Conservation (phyloP, 2,888 invertebrate genomes). For the Celastrina argiolus region DNA sequence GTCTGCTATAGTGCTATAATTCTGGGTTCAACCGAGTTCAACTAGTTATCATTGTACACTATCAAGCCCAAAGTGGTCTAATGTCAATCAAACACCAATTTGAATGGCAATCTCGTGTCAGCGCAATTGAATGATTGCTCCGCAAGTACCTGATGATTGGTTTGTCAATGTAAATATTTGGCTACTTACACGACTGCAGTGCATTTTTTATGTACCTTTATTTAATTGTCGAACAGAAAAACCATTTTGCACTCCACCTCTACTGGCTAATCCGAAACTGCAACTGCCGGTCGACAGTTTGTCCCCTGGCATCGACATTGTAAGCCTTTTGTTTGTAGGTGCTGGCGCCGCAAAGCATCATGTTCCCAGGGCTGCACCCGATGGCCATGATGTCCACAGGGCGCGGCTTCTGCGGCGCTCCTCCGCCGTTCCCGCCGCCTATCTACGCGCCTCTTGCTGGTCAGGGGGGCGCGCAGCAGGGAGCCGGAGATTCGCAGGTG, state of each 20-base stretch:
- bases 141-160: conserved; percentile 1
- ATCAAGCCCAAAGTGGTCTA: background rate
- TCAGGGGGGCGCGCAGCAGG: conserved; percentile 72
- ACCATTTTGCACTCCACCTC: too few relatives aligned
- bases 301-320: background rate
- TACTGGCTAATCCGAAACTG: background rate
- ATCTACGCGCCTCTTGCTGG: conserved; percentile 73
- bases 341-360: conserved; percentile 92
- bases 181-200: background rate
- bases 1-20: background rate
- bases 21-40: background rate
- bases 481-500: conserved; percentile 79
- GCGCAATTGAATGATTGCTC: conserved; percentile 3
- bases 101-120: background rate
- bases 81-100: conserved; percentile 3
- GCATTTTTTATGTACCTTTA: background rate
- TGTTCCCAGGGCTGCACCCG: conserved; percentile 96
- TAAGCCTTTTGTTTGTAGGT: conserved; percentile 63
- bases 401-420: conserved; percentile 74
- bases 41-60: background rate
- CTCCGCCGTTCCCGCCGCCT: conserved; percentile 73
- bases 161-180: conserved; percentile 8
- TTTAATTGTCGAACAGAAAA: too few relatives aligned
- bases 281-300: background rate
- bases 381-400: conserved; percentile 98